These are phyloP conservation scores for Muschampia staudingeri DNA, from an alignment of 2,888 invertebrate species.

Conservation along the genomic window DNA sequence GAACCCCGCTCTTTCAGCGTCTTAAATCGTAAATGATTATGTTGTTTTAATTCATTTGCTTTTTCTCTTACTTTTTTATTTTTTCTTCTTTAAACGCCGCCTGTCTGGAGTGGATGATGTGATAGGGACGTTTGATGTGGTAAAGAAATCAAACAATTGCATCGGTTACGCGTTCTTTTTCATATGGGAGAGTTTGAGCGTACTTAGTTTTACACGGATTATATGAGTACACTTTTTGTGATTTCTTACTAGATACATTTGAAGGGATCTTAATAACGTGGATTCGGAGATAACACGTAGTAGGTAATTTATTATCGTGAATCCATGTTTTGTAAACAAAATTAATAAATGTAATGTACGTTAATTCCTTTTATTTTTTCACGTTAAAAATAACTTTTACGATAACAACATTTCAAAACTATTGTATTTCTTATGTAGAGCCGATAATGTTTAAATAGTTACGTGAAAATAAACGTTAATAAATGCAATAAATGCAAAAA, in stretches of 20 bases:
- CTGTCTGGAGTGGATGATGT: constrained; percentile 86
- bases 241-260: constrained; percentile 62
- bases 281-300: constrained; percentile 58
- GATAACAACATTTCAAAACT: too few relatives aligned
- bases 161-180: constrained; percentile 70
- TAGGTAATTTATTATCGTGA: constrained; percentile 36
- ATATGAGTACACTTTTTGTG: background rate
- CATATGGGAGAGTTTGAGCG: constrained; percentile 73
- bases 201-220: constrained; percentile 67
- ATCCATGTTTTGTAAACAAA: constrained; percentile 50
- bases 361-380: background rate
- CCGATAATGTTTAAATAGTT: too few relatives aligned
- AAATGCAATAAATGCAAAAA: too few relatives aligned
- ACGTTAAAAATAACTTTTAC: too few relatives aligned
- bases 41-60: constrained; percentile 91
- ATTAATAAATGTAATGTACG: background rate
- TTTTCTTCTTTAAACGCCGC: constrained; percentile 86
- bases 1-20: constrained; percentile 83
- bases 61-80: constrained; percentile 85
- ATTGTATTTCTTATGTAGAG: background rate
- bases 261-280: constrained; percentile 58
- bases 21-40: constrained; percentile 90
- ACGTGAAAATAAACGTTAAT: too few relatives aligned
- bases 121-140: constrained; percentile 76
- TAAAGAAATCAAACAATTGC: constrained; percentile 60